Conservation (phyloP, 2,113 vertebrate genomes). For the Odontesthes bonariensis region DNA sequence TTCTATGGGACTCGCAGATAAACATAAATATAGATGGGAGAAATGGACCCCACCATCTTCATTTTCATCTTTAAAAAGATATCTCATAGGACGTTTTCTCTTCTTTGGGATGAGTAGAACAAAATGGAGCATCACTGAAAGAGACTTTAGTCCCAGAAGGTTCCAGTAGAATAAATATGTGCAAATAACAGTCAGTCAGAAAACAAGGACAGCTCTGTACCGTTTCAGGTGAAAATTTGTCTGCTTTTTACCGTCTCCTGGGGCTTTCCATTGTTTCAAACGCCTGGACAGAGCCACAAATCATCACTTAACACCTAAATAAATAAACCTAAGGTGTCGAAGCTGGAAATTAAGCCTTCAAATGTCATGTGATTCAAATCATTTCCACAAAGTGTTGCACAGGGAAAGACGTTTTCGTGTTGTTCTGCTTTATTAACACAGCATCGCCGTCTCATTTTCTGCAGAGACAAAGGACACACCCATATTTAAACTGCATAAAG, state of each 20-base stretch:
- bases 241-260: neutral
- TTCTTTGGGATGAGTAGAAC: conserved; percentile 14
- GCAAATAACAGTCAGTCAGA: conserved; percentile 24
- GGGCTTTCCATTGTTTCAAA: neutral
- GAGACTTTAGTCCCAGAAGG: conserved; percentile 6
- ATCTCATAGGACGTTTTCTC: neutral
- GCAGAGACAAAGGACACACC: neutral
- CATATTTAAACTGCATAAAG: conserved; percentile 10
- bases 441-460: neutral
- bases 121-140: neutral
- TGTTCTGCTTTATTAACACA: conserved; percentile 5
- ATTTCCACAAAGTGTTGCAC: neutral
- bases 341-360: neutral
- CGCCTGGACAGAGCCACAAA: neutral
- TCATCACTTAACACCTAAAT: too few species aligned
- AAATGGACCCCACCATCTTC: neutral
- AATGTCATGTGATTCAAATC: neutral
- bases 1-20: neutral
- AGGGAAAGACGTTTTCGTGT: neutral
- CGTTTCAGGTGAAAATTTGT: neutral
- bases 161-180: neutral
- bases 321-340: neutral
- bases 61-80: neutral
- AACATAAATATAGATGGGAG: neutral
- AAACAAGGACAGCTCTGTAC: neutral